Evolutionary conservation across 2,113 vertebrate species (phyloP).

Genomic region (Eublepharis macularius): DNA sequence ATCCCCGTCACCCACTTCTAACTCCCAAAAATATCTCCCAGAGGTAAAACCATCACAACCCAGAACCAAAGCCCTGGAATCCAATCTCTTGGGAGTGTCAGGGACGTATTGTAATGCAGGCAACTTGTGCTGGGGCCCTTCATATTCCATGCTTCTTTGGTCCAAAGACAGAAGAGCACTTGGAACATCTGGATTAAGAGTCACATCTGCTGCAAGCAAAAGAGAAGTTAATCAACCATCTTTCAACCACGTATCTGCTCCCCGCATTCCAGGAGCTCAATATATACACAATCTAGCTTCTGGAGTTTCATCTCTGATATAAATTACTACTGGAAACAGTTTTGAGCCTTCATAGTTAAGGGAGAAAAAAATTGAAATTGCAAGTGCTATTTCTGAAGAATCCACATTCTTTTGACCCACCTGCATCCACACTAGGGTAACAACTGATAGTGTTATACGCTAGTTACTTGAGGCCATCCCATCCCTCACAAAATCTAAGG

Average conservation of each 20-base stretch:
- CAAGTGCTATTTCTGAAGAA: background rate
- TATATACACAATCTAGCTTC: background rate
- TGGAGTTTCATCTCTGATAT: too few relatives aligned
- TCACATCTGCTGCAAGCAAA: conserved; percentile 35
- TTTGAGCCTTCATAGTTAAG: too few relatives aligned
- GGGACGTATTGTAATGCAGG: conserved; percentile 52
- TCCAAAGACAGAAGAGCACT: conserved; percentile 73
- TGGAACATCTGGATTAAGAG: conserved; percentile 68
- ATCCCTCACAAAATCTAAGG: background rate
- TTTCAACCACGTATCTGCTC: background rate
- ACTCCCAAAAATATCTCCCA: conserved; percentile 78
- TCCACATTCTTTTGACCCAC: background rate
- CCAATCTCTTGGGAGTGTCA: conserved; percentile 67
- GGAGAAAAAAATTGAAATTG: too few relatives aligned
- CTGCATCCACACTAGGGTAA: background rate
- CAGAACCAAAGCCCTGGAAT: conserved; percentile 74
- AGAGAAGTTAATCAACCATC: background rate
- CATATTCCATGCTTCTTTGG: conserved; percentile 67
- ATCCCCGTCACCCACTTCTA: conserved; percentile 77
- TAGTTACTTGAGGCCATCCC: background rate
- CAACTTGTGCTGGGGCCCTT: conserved; percentile 11
- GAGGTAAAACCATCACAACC: conserved; percentile 67
- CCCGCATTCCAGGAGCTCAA: too few relatives aligned
- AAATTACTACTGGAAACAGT: too few relatives aligned
- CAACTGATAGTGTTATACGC: background rate